Evolutionary conservation across 2,797 vertebrate genomes (phyloP), one percentile per base, ranked within the genome.

Genomic region (Pangasius macronema): DNA sequence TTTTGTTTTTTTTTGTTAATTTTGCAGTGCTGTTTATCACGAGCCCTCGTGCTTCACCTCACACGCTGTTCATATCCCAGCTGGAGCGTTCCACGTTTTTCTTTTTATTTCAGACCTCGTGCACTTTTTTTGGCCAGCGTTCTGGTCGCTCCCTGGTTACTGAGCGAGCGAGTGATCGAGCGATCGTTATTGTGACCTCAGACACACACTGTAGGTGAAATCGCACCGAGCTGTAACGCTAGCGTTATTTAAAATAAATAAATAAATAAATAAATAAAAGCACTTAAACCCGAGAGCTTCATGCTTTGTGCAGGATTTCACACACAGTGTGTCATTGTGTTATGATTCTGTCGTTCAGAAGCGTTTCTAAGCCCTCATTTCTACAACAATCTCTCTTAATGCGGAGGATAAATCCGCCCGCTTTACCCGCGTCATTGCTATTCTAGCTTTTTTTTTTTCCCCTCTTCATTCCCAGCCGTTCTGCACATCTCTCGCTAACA

Each of bases 21-120:
- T 87, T 51, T 9, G 61, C 82, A 36, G 22, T n/a, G 79, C 55
- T 42, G 39, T 61, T 75, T 81, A 80, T 73, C 13, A 30, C 83
- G 33, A 63, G 63, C 42, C 20, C 51, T 42, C 80, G 13, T 81
- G 65, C 46, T 89, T 20, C 75, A 84, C 53, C n/a, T 77, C 53
- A 33, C n/a, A 53, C 49, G 1, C 39, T n/a, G 8, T 2, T 73
- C 72, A 27, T 46, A 2, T 8, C 76, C 76, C 76, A n/a, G 46
- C 39, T 5, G 16, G 1, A 76, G 13, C 7, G 27, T 16, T 49
- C 73, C 73, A 75, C 30, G 0, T 59, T 27, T 59, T 16, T 20
- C 51, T 36, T 3, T 11, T 53, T 53, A 9, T 77, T 55, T 77
- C 3, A 30, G 24, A 27, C 57, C 57, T 46, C 39, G 14, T n/a